Evolutionary conservation across 2,888 invertebrate genomes (phyloP).

Genomic region (Lobophora halterata): DNA sequence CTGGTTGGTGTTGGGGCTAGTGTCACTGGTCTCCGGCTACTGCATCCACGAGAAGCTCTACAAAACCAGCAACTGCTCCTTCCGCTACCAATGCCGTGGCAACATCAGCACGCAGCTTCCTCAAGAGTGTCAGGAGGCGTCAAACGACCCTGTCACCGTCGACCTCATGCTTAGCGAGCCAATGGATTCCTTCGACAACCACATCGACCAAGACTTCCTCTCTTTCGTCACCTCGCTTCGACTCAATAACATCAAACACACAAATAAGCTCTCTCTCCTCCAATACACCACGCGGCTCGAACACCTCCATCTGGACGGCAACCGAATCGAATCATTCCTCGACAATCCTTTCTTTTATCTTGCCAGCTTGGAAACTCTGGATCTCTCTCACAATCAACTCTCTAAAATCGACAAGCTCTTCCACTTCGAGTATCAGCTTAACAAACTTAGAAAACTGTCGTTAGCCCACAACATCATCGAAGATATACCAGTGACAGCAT

Average conservation of each 20-base stretch:
- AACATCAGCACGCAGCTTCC: constrained; percentile 46
- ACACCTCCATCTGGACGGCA: constrained; percentile 43
- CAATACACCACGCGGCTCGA: constrained; percentile 50
- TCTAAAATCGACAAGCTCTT: constrained; percentile 51
- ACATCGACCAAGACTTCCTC: constrained; percentile 44
- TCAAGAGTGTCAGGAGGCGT: constrained; percentile 50
- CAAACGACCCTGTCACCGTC: constrained; percentile 50
- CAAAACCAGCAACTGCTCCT: constrained; percentile 44
- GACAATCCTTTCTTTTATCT: constrained; percentile 51
- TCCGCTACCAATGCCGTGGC: constrained; percentile 47
- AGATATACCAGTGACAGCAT: constrained; percentile 47
- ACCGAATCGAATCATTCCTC: constrained; percentile 46
- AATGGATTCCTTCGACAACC: constrained; percentile 40
- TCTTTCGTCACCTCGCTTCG: constrained; percentile 49
- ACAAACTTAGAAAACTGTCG: constrained; percentile 46
- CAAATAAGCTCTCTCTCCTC: constrained; percentile 48
- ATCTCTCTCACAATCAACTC: constrained; percentile 56
- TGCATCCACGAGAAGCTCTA: constrained; percentile 45
- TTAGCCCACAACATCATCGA: constrained; percentile 52
- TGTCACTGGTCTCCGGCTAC: constrained; percentile 37
- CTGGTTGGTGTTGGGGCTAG: constrained; percentile 35
- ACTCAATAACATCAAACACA: constrained; percentile 45
- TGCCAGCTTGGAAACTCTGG: constrained; percentile 47
- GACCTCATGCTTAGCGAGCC: constrained; percentile 52
- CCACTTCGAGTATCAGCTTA: constrained; percentile 49